Conservation (phyloP, 2,113 vertebrate genomes). For the Centrocercus urophasianus region DNA sequence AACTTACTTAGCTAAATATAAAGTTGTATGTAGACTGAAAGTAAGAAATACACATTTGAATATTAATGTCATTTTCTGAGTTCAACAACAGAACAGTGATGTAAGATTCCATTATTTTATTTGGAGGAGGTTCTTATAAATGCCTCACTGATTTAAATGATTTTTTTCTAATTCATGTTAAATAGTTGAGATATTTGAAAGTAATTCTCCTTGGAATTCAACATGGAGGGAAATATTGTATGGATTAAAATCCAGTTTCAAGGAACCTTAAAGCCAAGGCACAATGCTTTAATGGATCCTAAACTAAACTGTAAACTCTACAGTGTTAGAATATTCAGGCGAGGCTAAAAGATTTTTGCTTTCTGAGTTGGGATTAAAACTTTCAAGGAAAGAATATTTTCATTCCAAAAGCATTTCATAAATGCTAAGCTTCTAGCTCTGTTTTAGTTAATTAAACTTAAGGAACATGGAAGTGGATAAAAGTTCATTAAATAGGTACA, state of each 20-base stretch:
- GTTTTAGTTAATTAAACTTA: constrained; percentile 81
- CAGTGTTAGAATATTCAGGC: not conserved
- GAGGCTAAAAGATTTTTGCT: constrained; percentile 10
- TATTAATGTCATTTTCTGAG: not conserved
- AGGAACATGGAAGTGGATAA: constrained; percentile 73
- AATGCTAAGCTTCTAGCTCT: constrained; percentile 60
- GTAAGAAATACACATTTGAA: not conserved
- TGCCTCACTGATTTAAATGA: not conserved
- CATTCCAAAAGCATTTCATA: constrained; percentile 66
- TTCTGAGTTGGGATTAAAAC: constrained; percentile 39
- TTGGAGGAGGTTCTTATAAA: not conserved
- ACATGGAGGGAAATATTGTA: not conserved
- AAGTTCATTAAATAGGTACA: constrained; percentile 76
- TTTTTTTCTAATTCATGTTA: not conserved
- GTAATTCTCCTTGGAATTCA: not conserved
- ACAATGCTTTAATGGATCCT: not conserved
- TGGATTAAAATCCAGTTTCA: not conserved
- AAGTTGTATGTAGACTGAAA: not conserved
- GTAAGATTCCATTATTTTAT: not conserved
- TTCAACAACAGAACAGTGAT: not conserved
- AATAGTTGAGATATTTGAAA: not conserved
- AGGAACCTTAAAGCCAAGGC: not conserved
- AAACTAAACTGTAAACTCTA: not conserved
- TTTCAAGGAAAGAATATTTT: constrained; percentile 67
- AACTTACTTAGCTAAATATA: not conserved